A percentile compares a stretch with the other conserved stretches of the same genome.
phyloP scores from a whole-genome alignment of 2,888 invertebrate genomes.

The Pterostichus madidus region DNA sequence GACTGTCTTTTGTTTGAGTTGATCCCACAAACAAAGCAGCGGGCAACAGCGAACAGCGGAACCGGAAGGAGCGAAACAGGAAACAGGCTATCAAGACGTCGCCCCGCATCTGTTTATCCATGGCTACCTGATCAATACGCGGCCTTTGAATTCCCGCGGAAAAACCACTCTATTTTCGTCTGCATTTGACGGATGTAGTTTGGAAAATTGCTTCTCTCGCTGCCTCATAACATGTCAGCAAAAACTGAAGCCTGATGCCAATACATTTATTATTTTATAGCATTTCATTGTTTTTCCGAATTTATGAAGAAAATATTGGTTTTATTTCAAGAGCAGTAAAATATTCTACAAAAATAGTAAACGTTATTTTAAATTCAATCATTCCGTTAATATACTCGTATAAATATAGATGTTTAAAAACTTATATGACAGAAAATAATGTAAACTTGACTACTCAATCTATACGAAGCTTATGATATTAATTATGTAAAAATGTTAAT shows the following conservation, averaged over 20 bases:
- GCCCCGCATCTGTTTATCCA: conserved; percentile 55
- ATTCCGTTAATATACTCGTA: too few relatives aligned
- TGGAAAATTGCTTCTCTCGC: conserved; percentile 16
- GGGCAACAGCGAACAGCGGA: conserved; percentile 2
- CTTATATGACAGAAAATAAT: too few relatives aligned
- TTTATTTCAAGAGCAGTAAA: neutral
- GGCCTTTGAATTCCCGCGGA: neutral
- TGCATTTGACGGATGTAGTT: conserved; percentile 46
- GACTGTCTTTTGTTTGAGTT: conserved; percentile 23
- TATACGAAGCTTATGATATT: too few relatives aligned
- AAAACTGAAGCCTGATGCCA: neutral
- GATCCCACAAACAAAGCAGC: conserved; percentile 33
- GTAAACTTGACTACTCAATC: too few relatives aligned
- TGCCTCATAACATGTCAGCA: conserved; percentile 37
- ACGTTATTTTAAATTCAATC: too few relatives aligned
- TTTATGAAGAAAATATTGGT: neutral
- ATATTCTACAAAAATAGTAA: too few relatives aligned
- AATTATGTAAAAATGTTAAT: too few relatives aligned
- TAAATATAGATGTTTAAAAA: too few relatives aligned
- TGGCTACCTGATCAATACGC: conserved; percentile 35
- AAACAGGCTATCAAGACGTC: conserved; percentile 43
- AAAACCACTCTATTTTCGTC: conserved; percentile 47
- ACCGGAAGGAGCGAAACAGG: conserved; percentile 17
- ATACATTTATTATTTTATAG: conserved; percentile 37
- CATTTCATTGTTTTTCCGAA: neutral